These are phyloP conservation scores for Terebella lapidaria DNA, from an alignment of 2,888 invertebrate species.

Conservation along the genomic window DNA sequence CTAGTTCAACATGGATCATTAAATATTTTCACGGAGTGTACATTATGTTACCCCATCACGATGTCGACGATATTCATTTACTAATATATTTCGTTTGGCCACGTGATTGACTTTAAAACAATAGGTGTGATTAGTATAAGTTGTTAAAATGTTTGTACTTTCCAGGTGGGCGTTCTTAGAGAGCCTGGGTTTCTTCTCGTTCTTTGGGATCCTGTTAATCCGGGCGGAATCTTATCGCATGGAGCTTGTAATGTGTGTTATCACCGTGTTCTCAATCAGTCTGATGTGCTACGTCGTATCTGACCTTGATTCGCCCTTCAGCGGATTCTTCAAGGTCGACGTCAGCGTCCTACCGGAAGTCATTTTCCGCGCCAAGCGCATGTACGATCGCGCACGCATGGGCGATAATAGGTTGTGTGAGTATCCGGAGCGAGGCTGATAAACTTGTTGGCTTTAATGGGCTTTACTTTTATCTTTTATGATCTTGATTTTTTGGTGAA, in stretches of 20 bases:
- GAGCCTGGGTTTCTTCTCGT: conserved; percentile 38
- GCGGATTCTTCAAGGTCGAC: conserved; percentile 37
- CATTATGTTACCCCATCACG: too few relatives aligned
- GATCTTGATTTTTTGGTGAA: too few relatives aligned
- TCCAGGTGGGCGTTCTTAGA: conserved; percentile 41
- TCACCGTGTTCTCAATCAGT: conserved; percentile 42
- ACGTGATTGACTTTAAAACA: too few relatives aligned
- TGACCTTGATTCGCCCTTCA: conserved; percentile 25
- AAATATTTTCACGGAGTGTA: too few relatives aligned
- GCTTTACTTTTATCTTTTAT: too few relatives aligned
- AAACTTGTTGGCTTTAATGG: too few relatives aligned
- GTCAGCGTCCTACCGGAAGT: conserved; percentile 32
- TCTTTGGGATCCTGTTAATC: conserved; percentile 36
- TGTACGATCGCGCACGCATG: conserved; percentile 25
- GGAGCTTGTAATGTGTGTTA: conserved; percentile 39
- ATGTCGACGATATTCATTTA: too few relatives aligned
- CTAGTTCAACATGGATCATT: too few relatives aligned
- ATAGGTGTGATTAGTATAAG: too few relatives aligned
- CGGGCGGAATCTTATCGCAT: conserved; percentile 33
- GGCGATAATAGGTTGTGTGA: conserved; percentile 14
- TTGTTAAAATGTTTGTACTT: too few relatives aligned
- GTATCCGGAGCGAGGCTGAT: conserved; percentile 14
- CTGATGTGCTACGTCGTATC: conserved; percentile 32
- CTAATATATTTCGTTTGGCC: too few relatives aligned
- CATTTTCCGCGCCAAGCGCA: conserved; percentile 25